Percentiles rank a stretch among this genome's conserved stretches.
Evolutionary conservation across 2,888 invertebrate species (phyloP).

Genomic region (Rhagonycha lutea): DNA sequence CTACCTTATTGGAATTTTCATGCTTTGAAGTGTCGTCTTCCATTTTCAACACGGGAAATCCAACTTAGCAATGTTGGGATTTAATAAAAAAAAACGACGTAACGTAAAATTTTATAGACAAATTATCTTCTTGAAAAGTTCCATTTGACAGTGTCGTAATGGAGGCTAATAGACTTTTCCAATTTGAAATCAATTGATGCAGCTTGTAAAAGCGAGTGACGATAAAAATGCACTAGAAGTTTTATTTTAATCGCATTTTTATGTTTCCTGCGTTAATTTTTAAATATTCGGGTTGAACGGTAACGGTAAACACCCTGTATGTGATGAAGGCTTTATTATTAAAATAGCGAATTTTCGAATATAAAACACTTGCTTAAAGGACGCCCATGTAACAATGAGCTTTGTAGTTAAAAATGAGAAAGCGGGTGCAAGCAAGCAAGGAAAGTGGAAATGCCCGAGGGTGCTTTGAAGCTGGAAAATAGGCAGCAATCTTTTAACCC

Average conservation of each 20-base stretch:
- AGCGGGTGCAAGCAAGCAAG: background rate
- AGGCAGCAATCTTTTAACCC: background rate
- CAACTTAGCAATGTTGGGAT: background rate
- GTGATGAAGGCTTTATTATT: conserved; percentile 8
- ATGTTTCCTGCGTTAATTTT: too few relatives aligned
- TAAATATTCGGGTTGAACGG: too few relatives aligned
- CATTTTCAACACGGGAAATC: background rate
- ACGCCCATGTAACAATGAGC: conserved; percentile 14
- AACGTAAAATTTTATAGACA: background rate
- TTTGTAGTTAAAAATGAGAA: conserved; percentile 8
- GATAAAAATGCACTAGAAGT: too few relatives aligned
- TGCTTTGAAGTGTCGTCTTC: background rate
- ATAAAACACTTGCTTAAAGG: conserved; percentile 13
- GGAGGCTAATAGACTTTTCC: background rate
- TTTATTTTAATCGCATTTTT: too few relatives aligned
- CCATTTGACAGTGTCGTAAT: too few relatives aligned
- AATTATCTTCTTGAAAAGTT: background rate
- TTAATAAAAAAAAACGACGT: background rate
- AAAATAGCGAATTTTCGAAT: conserved; percentile 7
- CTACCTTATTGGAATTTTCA: background rate
- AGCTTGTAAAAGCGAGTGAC: background rate
- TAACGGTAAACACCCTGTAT: background rate
- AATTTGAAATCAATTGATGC: background rate
- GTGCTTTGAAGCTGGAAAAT: background rate
- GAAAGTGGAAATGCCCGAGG: background rate